phyloP scores from a whole-genome alignment of 2,113 vertebrate species.

The Carassius carassius region DNA sequence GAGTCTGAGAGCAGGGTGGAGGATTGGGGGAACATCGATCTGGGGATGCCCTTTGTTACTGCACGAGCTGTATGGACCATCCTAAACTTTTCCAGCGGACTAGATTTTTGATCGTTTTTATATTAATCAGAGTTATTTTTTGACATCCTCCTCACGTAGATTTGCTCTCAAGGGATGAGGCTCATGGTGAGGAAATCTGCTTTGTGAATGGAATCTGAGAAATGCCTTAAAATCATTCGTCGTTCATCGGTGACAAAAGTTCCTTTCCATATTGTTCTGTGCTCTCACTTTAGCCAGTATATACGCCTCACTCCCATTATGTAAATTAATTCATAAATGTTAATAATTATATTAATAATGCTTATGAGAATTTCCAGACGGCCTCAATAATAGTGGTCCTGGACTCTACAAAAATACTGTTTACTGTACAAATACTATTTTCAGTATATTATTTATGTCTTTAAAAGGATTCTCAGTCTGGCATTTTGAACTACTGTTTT shows the following conservation, averaged over 20 bases:
- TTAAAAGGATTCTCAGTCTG: conserved; percentile 75
- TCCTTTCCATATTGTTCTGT: conserved; percentile 70
- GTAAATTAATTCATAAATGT: conserved; percentile 75
- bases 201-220: conserved; percentile 72
- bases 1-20: conserved; percentile 58
- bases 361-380: conserved; percentile 66
- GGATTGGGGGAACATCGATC: conserved; percentile 2
- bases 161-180: conserved; percentile 50
- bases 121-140: conserved; percentile 2
- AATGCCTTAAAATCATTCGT: conserved; percentile 82
- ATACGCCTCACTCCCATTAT: conserved; percentile 72
- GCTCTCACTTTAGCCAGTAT: conserved; percentile 75
- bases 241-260: conserved; percentile 61
- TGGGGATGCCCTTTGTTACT: conserved; percentile 39
- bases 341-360: conserved; percentile 75
- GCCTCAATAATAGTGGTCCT: conserved; percentile 59
- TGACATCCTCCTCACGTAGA: conserved; percentile 44
- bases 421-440: conserved; percentile 75
- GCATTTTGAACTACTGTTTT: conserved; percentile 82
- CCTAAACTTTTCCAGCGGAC: not conserved
- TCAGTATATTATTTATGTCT: conserved; percentile 79
- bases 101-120: not conserved
- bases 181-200: conserved; percentile 58
- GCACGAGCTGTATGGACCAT: conserved; percentile 33
- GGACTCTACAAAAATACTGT: conserved; percentile 70